Evolutionary conservation across 2,888 invertebrate species (phyloP).

Genomic region (Electrophaes corylata): DNA sequence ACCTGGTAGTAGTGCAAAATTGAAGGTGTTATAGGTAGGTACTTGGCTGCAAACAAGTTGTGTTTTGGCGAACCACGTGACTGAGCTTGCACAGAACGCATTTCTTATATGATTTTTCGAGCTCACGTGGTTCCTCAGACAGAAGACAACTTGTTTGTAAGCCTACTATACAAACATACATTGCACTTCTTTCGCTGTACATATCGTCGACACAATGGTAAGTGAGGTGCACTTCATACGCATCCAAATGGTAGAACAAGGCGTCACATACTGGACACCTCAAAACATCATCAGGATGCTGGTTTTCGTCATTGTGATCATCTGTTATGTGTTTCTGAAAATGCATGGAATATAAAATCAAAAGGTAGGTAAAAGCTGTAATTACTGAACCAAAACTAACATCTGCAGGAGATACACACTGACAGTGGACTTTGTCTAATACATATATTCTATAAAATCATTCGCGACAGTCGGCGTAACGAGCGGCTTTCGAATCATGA

Average conservation of each 20-base stretch:
- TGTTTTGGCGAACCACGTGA: too few species aligned
- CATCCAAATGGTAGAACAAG: slow-evolving; percentile 86
- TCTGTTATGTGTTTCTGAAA: slow-evolving; percentile 82
- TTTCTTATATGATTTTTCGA: too few species aligned
- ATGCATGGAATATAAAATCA: background rate
- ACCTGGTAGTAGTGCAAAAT: background rate
- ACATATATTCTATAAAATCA: too few species aligned
- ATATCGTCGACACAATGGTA: slow-evolving; percentile 86
- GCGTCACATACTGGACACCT: slow-evolving; percentile 87
- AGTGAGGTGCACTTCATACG: slow-evolving; percentile 86
- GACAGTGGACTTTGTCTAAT: too few species aligned
- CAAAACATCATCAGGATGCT: slow-evolving; percentile 81
- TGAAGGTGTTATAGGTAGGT: background rate
- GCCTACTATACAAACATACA: slow-evolving; percentile 57
- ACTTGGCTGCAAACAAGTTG: too few species aligned
- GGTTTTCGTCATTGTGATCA: slow-evolving; percentile 83
- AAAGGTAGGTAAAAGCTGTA: background rate
- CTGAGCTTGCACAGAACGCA: too few species aligned
- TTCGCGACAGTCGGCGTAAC: too few species aligned
- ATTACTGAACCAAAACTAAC: too few species aligned
- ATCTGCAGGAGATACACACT: too few species aligned
- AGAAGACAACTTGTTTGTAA: too few species aligned
- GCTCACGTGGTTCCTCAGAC: too few species aligned
- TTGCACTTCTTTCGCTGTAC: slow-evolving; percentile 84
- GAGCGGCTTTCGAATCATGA: too few species aligned